Base-by-base conservation (phyloP, 2,113 vertebrate species). In the Xiphias gladius region DNA sequence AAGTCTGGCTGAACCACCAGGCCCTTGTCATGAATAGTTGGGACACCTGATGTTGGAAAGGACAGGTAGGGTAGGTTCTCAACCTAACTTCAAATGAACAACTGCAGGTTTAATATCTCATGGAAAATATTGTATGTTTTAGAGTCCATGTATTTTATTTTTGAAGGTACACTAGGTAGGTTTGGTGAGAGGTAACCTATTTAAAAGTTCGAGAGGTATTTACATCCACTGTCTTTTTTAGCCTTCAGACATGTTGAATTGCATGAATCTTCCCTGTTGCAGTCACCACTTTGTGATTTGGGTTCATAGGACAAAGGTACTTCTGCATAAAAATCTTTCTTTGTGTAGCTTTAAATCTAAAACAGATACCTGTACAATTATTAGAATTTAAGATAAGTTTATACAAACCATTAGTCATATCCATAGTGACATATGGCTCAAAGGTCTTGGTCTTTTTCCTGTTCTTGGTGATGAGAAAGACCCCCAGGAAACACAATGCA, bases 371-470 rank as follows among this genome's bases (percentile, higher is more conserved):
- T n/a, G 4, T 54, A 39, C 6, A 61, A 26, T 5, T 9, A 10
- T 68, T 12, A 43, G 14, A 24, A 41, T 30, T 62, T 11, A 50
- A 22, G 11, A 46, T 3, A 76, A 58, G 22, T 64, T 28, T 68
- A n/a, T 82, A 92, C 93, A 91, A 92, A 99, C 98, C 97, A 94
- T 97, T 96, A 90, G 96, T 92, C 91, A 98, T 96, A 70, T 98
- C 97, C 97, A 99, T 97, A 2, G 97, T 97, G 86, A 99, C 97
- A 66, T 98, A 99, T 0, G 98, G 98, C 92, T 99, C 98, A 67
- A 99, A 99, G 0, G 94, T 91, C 59, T 97, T 96, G 24, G 93
- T 75, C 82, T 92, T 97, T 92, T 95, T 98, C 91, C 95, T 97
- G 37, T 94, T 98, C 68, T 96, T 96, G 0, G 97, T 99, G 92